Evolutionary conservation across 2,797 vertebrate genomes (phyloP), one percentile per base, ranked within the genome.

Genomic region (Mycteria americana): DNA sequence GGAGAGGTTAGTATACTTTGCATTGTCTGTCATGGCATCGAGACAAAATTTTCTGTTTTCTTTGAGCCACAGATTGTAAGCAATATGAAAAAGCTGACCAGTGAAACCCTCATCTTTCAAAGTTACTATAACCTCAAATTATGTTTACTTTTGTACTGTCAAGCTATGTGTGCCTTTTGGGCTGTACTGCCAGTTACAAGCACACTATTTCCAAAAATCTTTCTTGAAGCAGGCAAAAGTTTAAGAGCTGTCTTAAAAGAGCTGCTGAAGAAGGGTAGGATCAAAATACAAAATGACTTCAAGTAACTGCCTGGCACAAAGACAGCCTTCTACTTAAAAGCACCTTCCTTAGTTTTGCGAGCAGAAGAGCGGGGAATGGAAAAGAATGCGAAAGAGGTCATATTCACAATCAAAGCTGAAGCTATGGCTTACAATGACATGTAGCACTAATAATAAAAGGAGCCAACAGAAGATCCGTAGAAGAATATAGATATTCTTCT

Each of bases 241-340:
- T 85, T 82, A 69, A 79, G 25, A 64, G 27, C 8, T 63, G 22
- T 59, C 43, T 87, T 67, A 27, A 64, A 74, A 86, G 28, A 65
- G 37, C 53, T 89, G 76, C 83, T 78, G 85, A 87, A 84, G 75
- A 88, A 84, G 23, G 31, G 27, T 4, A 86, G 33, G 22, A 84
- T 67, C 59, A 67, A 93, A 95, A 90, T 12, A 89, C 31, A 88
- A 79, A 77, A 79, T 64, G 4, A 90, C 39, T 95, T 94, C 70
- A 74, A 89, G 77, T 82, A 94, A 90, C 46, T 45, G 46, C 21
- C 1, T 87, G 89, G 63, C 67, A 90, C 31, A 37, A 7, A 59
- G 19, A 9, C n/a, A 86, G 19, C 14, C 65, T 96, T 85, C 68
- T 60, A 35, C 67, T 89, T 92, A 57, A 77, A 90, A 90, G 31